Conservation (phyloP, 2,113 vertebrate genomes). For the Crotalus tigris region DNA sequence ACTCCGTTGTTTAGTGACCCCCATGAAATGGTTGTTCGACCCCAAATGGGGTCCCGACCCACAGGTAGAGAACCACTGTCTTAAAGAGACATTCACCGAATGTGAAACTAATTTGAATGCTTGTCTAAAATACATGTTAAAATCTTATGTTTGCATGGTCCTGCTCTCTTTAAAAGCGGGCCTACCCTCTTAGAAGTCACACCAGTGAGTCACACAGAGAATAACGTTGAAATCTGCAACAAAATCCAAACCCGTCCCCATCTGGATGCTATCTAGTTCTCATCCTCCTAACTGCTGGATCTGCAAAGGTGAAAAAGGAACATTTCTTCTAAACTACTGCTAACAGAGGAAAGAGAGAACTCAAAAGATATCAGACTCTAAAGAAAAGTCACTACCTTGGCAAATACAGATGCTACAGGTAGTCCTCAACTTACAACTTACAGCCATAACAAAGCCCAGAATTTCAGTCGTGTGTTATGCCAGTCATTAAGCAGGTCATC, state of each 20-base stretch:
- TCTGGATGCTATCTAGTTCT: neutral
- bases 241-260: neutral
- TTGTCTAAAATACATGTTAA: neutral
- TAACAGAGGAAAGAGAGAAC: neutral
- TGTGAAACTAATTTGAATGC: neutral
- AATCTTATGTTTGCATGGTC: neutral
- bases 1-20: too few species aligned
- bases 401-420: neutral
- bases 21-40: too few species aligned
- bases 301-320: neutral
- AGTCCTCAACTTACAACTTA: neutral
- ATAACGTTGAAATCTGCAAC: neutral
- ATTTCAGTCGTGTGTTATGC: neutral
- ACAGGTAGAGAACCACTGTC: too few species aligned
- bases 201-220: neutral
- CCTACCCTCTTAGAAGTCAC: neutral
- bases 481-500: neutral
- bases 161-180: neutral
- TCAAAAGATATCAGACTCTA: neutral
- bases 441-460: neutral
- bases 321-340: neutral
- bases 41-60: too few species aligned
- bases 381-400: neutral
- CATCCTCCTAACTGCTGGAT: neutral
- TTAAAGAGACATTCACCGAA: slow-evolving; percentile 4